Base-by-base conservation (phyloP, 2,888 invertebrate species). In the Atrina japonica region DNA sequence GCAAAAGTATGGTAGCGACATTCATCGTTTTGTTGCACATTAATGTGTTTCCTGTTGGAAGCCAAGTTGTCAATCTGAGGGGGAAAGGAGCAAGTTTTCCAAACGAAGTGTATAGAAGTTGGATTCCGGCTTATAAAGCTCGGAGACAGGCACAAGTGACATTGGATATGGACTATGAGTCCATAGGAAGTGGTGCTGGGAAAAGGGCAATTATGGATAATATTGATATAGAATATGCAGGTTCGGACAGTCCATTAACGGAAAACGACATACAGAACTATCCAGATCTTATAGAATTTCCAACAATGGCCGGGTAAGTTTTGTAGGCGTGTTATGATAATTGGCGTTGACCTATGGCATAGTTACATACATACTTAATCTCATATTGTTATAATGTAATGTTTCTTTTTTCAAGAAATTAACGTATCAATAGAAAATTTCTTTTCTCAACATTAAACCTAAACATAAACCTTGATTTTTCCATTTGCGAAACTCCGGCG, bases 221-320 rank as follows among this genome's bases (percentile, higher is more conserved):
- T 7, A 64, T 66, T 1, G 27, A 47, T 7, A 67, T 78, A 6
- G 77, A 81, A 29, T 87, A 84, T 61, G 87, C 82, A 0, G 87
- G 84, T 1, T 81, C 83, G 0, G 87, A 87, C 69, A 76, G 80
- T 0, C 23, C 76, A 9, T 65, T 86, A 16, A 73, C 78, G 0
- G 76, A 66, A 0, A 52, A 40, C 2, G 81, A 83, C 16, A 11
- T 59, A 2, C 27, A 9, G 6, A 27, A 56, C 0, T 53, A 78
- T 52, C 81, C 81, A 0, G 81, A 86, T 60, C 73, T 86, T 0
- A 61, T 67, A 23, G 76, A 81, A 50, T 81, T 87, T 30, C 87
- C 86, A n/a, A 83, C 83, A 0, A 77, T 87, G 75, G 86, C 86
- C 25, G 87, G 87, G 87, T 87, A 79, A 70, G 82, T 73, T 35